These are phyloP conservation scores for Enteromius paludinosus DNA, from an alignment of 2,797 vertebrate species.

Conservation along the genomic window DNA sequence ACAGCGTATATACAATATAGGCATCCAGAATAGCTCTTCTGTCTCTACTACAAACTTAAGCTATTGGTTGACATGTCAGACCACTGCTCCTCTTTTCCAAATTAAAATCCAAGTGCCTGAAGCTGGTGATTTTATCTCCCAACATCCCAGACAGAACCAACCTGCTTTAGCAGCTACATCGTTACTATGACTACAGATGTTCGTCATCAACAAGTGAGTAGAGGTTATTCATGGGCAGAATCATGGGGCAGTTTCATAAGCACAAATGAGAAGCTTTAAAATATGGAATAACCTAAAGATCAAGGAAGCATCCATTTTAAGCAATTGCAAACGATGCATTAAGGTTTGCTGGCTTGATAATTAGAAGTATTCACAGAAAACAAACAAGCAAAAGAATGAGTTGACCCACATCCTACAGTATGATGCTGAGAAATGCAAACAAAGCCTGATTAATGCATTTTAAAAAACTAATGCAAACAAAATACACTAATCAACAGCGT, in stretches of 20 bases:
- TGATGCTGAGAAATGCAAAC: conserved; percentile 13
- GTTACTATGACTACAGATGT: conserved; percentile 14
- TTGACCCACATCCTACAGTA: conserved; percentile 21
- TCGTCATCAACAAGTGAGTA: conserved; percentile 17
- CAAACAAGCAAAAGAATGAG: not conserved
- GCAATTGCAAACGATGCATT: not conserved
- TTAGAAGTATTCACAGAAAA: not conserved
- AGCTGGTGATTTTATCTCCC: not conserved
- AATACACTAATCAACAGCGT: conserved; percentile 28
- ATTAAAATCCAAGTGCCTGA: not conserved
- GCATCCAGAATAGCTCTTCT: not conserved
- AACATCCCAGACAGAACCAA: conserved; percentile 26
- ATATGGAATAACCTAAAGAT: not conserved
- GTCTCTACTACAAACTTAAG: not conserved
- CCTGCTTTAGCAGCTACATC: not conserved
- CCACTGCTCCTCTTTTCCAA: not conserved
- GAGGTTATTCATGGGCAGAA: conserved; percentile 22
- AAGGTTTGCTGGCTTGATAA: not conserved
- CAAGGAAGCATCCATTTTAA: not conserved
- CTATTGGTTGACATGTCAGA: not conserved
- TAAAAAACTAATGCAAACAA: conserved; percentile 27
- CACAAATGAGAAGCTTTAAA: not conserved
- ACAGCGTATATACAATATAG: not conserved
- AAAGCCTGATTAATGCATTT: conserved; percentile 20
- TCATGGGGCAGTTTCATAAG: not conserved